phyloP scores from a whole-genome alignment of 2,888 invertebrate genomes.

The Blastobasis lacticolella region DNA sequence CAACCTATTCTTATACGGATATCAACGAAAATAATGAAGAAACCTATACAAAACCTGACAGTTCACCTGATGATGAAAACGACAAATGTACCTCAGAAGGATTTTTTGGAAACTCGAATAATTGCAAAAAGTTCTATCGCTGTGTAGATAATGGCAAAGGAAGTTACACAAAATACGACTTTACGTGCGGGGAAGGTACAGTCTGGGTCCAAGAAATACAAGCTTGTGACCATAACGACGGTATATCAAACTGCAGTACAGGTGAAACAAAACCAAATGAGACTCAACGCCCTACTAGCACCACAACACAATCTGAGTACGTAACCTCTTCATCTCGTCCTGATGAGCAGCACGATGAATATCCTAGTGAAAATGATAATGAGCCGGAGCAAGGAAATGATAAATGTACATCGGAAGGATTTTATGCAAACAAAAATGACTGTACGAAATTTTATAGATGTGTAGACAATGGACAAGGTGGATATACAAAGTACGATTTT shows the following conservation, averaged over 20 bases:
- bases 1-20: too few relatives aligned
- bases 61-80: too few relatives aligned
- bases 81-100: constrained; percentile 68
- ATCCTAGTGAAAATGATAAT: constrained; percentile 12
- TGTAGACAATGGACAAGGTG: constrained; percentile 54
- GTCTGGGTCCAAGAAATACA: constrained; percentile 81
- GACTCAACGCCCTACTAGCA: constrained; percentile 10
- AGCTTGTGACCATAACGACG: constrained; percentile 62
- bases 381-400: constrained; percentile 16
- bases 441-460: constrained; percentile 69
- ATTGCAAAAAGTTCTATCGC: constrained; percentile 85
- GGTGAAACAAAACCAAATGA: constrained; percentile 14
- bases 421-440: constrained; percentile 52
- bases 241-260: constrained; percentile 26
- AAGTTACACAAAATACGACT: constrained; percentile 78
- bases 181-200: constrained; percentile 82
- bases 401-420: constrained; percentile 60
- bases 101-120: constrained; percentile 78
- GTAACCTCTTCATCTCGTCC: constrained; percentile 11
- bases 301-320: constrained; percentile 13
- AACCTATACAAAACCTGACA: too few relatives aligned
- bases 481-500: constrained; percentile 70
- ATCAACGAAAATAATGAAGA: too few relatives aligned
- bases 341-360: constrained; percentile 14
- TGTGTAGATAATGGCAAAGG: constrained; percentile 79